Conservation (phyloP, 2,797 vertebrate genomes). For the Miichthys miiuy region DNA sequence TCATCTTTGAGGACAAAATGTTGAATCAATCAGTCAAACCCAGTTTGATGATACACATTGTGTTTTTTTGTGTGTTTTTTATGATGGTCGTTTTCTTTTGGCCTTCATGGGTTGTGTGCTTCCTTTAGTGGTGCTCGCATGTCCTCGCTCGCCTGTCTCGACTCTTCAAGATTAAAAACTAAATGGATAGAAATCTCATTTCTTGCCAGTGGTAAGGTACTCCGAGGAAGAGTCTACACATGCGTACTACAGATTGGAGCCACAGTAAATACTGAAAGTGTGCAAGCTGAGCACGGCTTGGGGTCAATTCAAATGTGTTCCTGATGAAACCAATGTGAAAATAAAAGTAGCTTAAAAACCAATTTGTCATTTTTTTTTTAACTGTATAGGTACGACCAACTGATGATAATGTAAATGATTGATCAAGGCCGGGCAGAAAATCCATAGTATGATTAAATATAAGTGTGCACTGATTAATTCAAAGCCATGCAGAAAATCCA, state of each 20-base stretch:
- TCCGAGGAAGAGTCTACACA: background rate
- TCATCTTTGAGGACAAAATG: too few species aligned
- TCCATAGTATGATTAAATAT: background rate
- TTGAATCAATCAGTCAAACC: background rate
- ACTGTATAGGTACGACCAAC: too few species aligned
- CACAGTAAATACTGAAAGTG: background rate
- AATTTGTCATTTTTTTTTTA: too few species aligned
- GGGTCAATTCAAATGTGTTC: too few species aligned
- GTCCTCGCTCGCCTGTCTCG: background rate
- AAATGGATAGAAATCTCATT: conserved; percentile 4
- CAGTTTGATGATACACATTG: background rate
- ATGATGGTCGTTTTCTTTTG: background rate
- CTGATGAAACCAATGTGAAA: too few species aligned
- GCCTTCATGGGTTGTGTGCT: background rate
- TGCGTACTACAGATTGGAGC: background rate
- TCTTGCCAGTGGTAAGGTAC: background rate
- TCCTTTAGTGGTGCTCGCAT: background rate
- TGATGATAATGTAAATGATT: too few species aligned
- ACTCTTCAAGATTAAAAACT: background rate
- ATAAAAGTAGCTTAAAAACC: too few species aligned
- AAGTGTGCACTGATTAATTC: background rate
- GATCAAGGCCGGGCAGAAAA: too few species aligned
- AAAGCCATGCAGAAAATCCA: background rate
- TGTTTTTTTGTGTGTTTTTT: background rate
- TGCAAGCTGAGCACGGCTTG: background rate